These are phyloP conservation scores for Lasius fuliginosus DNA, from an alignment of 2,888 invertebrate genomes.

Conservation along the genomic window DNA sequence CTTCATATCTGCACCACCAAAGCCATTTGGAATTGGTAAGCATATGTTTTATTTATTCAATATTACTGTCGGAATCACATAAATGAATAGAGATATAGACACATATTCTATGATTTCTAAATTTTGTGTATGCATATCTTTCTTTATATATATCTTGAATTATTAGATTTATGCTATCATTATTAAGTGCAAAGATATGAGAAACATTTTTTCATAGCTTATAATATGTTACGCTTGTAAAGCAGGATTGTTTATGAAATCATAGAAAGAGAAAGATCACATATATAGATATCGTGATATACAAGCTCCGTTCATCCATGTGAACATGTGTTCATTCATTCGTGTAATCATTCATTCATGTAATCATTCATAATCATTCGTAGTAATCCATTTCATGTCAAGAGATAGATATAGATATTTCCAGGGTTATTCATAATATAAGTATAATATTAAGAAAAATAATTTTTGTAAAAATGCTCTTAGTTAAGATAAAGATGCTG, in stretches of 20 bases:
- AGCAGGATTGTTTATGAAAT: conserved; percentile 64
- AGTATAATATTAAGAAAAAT: not conserved
- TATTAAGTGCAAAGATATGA: not conserved
- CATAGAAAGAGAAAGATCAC: conserved; percentile 63
- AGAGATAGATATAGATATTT: conserved; percentile 22
- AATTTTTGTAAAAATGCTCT: conserved; percentile 19
- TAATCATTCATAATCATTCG: conserved; percentile 60
- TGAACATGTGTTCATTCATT: conserved; percentile 59
- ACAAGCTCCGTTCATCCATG: conserved; percentile 32
- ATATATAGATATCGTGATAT: conserved; percentile 30
- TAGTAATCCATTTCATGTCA: conserved; percentile 72
- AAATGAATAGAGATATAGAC: conserved; percentile 26
- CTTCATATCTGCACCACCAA: conserved; percentile 88
- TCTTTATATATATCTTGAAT: not conserved
- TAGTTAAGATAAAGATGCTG: conserved; percentile 25
- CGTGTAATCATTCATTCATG: conserved; percentile 53
- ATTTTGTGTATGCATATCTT: conserved; percentile 39
- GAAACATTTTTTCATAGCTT: not conserved
- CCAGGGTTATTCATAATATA: not conserved
- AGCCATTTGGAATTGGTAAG: conserved; percentile 95
- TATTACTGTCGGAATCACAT: conserved; percentile 35
- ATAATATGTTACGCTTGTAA: not conserved
- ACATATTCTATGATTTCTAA: conserved; percentile 72
- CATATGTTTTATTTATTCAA: conserved; percentile 85
- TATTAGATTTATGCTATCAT: not conserved